A percentile compares a stretch with the other conserved stretches of the same genome.
phyloP scores from a whole-genome alignment of 1,140 invertebrate genomes.

The Temnothorax curvispinosus region DNA sequence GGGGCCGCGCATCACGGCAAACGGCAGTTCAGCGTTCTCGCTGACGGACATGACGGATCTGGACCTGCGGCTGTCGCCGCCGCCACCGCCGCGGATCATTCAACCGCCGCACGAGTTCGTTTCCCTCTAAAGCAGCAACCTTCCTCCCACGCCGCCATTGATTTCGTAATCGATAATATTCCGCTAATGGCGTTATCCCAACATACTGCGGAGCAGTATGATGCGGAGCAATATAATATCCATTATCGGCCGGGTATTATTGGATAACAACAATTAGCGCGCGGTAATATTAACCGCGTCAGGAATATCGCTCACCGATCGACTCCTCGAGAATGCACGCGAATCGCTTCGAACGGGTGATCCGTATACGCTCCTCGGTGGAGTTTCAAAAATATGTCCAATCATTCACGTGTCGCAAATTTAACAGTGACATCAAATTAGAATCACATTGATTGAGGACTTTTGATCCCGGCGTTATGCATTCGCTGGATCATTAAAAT shows the following conservation, averaged over 20 bases:
- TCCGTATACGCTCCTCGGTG: slow-evolving; percentile 41
- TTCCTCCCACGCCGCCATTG: background rate
- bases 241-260: slow-evolving; percentile 35
- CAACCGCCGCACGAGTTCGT: slow-evolving; percentile 86
- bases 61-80: slow-evolving; percentile 84
- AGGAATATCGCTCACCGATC: slow-evolving; percentile 5
- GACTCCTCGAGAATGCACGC: slow-evolving; percentile 1
- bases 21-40: slow-evolving; percentile 93
- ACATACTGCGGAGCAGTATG: slow-evolving; percentile 4
- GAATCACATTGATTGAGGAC: background rate
- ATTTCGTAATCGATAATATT: slow-evolving; percentile 47
- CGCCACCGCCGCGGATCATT: slow-evolving; percentile 86
- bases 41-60: slow-evolving; percentile 90
- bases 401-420: background rate
- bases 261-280: slow-evolving; percentile 35
- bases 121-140: slow-evolving; percentile 76
- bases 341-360: background rate
- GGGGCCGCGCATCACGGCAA: slow-evolving; percentile 94
- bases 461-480: background rate
- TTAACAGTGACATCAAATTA: slow-evolving; percentile 14
- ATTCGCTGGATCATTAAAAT: background rate
- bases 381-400: background rate
- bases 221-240: background rate
- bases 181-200: slow-evolving; percentile 20
- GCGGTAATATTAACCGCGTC: slow-evolving; percentile 33